These are phyloP conservation scores for Gobius niger DNA, from an alignment of 2,113 vertebrate genomes.

Conservation along the genomic window DNA sequence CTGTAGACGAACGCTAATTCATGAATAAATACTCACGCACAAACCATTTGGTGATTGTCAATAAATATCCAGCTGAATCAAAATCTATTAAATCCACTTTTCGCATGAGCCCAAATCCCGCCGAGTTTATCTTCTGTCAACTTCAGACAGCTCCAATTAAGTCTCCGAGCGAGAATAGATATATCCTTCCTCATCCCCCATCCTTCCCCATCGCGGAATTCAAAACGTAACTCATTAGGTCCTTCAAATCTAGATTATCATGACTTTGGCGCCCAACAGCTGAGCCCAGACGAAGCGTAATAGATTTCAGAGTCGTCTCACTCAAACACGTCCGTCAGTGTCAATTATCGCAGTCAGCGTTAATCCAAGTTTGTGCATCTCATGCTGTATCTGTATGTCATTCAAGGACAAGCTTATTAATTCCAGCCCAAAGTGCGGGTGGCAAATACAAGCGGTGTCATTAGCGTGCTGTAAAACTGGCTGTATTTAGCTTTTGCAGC, in stretches of 20 bases:
- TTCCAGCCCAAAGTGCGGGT: no score
- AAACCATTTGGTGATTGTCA: not conserved
- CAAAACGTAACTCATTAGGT: not conserved
- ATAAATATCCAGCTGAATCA: not conserved
- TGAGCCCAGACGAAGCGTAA: not conserved
- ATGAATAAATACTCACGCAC: not conserved
- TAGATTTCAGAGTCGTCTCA: not conserved
- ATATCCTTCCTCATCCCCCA: not conserved
- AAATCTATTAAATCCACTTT: not conserved
- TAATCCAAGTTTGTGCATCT: not conserved
- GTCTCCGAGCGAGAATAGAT: not conserved
- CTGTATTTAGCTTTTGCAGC: not conserved
- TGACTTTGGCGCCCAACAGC: not conserved
- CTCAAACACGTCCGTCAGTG: not conserved
- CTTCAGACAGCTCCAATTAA: slow-evolving; percentile 1
- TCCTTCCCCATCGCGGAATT: not conserved
- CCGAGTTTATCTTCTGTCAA: slow-evolving; percentile 3
- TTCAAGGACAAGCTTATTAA: no score
- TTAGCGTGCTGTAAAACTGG: no score
- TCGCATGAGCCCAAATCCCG: not conserved
- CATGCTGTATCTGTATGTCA: not conserved
- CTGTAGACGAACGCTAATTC: slow-evolving; percentile 1
- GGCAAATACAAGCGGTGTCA: no score
- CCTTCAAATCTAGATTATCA: not conserved
- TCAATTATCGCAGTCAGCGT: not conserved